These are phyloP conservation scores for Pteronotus mesoamericanus DNA, from an alignment of 2,797 vertebrate genomes.

Conservation along the genomic window DNA sequence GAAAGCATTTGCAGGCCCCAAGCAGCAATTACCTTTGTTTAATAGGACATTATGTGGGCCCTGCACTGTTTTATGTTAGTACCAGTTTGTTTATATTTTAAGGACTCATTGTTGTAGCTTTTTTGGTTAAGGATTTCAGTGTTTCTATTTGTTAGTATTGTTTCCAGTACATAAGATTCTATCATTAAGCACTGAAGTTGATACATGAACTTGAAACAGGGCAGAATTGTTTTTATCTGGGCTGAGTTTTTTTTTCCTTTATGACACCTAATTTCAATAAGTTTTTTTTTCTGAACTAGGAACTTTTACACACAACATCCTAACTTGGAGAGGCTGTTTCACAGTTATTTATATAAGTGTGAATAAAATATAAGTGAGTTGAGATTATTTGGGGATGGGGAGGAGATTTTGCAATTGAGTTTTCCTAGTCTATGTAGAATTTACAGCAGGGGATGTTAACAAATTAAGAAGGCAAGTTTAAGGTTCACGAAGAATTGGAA, in stretches of 20 bases:
- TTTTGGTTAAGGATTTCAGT: conserved; percentile 8
- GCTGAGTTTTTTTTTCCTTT: conserved; percentile 11
- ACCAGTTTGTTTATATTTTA: conserved; percentile 59
- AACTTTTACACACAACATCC: conserved; percentile 20
- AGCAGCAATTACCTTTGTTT: conserved; percentile 60
- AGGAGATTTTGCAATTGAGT: neutral
- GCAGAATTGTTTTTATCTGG: conserved; percentile 13
- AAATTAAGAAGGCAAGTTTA: conserved; percentile 57
- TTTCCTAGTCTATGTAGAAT: neutral
- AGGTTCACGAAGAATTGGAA: conserved; percentile 50
- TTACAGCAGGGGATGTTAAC: neutral
- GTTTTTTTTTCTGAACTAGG: conserved; percentile 57
- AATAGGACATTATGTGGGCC: conserved; percentile 66
- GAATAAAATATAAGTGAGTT: conserved; percentile 51
- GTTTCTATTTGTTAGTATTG: conserved; percentile 19
- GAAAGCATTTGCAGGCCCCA: conserved; percentile 30
- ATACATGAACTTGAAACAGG: conserved; percentile 44
- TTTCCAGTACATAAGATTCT: neutral
- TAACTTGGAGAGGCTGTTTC: conserved; percentile 24
- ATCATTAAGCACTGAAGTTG: conserved; percentile 48
- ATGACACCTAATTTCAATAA: conserved; percentile 49
- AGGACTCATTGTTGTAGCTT: conserved; percentile 35
- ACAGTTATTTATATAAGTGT: conserved; percentile 20
- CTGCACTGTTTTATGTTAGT: conserved; percentile 52
- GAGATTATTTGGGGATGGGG: neutral